Percentiles rank a stretch among this genome's conserved stretches.
Conservation (phyloP, 2,888 invertebrate genomes). For the Cataglyphis altisquamis region DNA sequence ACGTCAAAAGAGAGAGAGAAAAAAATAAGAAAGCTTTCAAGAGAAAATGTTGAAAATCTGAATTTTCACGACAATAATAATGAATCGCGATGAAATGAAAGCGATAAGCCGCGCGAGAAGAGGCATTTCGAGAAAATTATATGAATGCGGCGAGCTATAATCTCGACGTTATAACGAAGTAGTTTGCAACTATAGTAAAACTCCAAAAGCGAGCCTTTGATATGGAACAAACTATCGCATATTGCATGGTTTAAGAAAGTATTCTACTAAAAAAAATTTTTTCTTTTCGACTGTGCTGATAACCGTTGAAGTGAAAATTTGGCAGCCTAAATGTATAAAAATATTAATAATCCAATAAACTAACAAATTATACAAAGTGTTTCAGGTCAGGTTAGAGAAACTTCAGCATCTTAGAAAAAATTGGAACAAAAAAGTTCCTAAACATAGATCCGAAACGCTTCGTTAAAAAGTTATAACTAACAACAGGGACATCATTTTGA, state of each 20-base stretch:
- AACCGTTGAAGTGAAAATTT: not conserved
- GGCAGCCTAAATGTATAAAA: not conserved
- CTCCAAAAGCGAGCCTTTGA: not conserved
- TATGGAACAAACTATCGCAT: slow-evolving; percentile 14
- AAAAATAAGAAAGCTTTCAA: not conserved
- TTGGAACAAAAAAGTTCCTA: too few species aligned
- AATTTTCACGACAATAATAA: slow-evolving; percentile 21
- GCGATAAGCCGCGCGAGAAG: not conserved
- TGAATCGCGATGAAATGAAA: slow-evolving; percentile 8
- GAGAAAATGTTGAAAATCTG: not conserved
- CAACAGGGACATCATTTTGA: too few species aligned
- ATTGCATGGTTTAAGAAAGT: slow-evolving; percentile 1
- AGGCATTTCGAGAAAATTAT: slow-evolving; percentile 43
- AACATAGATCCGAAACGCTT: too few species aligned
- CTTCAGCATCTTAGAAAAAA: too few species aligned
- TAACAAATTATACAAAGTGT: not conserved
- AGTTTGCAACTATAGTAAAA: slow-evolving; percentile 16
- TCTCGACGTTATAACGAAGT: slow-evolving; percentile 33
- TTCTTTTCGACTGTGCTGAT: not conserved
- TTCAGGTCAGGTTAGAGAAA: too few species aligned
- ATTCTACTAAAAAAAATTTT: not conserved
- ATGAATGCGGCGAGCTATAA: slow-evolving; percentile 3
- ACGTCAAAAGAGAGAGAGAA: not conserved
- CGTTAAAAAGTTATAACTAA: too few species aligned
- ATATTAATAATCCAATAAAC: not conserved